Evolutionary conservation across 2,888 invertebrate genomes (phyloP), one percentile per base, ranked within the genome.

Genomic region (Pristionchus mayeri): DNA sequence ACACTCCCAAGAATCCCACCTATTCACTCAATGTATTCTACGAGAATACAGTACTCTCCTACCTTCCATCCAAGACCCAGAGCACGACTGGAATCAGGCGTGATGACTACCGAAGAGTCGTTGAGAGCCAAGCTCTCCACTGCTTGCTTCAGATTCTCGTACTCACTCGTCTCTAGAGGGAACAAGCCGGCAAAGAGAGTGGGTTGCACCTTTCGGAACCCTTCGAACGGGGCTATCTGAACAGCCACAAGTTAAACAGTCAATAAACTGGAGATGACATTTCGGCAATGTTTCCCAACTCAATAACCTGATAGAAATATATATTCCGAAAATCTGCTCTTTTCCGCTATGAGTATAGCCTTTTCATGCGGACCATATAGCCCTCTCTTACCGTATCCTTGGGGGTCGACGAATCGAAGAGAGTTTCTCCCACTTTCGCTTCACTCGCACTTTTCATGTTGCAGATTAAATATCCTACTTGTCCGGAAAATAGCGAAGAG

Each of bases 121-220:
- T 98, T 99, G 60, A 99, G 94, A n/a, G 95, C 95, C 75, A 99
- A 94, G 93, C 97, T 97, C 87, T 97, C 97, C 84, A 99, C 95
- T 18, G 98, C 96, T 91, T 89, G 88, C 92, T 97, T 90, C 82
- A 92, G 76, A 67, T 80, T 87, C 24, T 92, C 92, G 48, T 92
- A 92, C 34, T 91, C 90, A 9, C 87, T 50, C 0, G 90, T 97
- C 93, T 98, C 97, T 79, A 96, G 94, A 0, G 98, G 98, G 94
- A 96, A 99, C 85, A 97, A 94, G 0, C 97, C 97, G 86, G 97
- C 96, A 94, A 95, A 97, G 11, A 94, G 96, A 95, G 96, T 96
- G 0, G 96, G 96, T 91, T 95, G 95, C 7, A 95, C 94, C 13
- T 48, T 44, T 34, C 63, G 81, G 21, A 81, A 81, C 34, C 60